Conservation (phyloP, 2,888 invertebrate species). For the Cinara cedri region DNA sequence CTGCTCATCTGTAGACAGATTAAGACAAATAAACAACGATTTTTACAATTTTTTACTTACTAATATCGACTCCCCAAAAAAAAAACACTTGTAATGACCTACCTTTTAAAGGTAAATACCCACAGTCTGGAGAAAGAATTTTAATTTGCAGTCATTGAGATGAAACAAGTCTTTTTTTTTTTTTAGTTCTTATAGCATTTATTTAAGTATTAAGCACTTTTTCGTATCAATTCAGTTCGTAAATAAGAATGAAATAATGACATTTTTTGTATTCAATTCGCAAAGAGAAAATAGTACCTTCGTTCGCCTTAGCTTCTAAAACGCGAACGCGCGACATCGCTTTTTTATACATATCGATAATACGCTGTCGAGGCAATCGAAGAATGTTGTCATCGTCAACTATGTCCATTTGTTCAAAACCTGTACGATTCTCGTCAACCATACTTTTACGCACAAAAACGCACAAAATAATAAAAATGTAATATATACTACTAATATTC, state of each 20-base stretch:
- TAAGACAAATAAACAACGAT: slow-evolving; percentile 24
- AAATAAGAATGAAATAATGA: slow-evolving; percentile 1
- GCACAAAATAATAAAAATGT: slow-evolving; percentile 23
- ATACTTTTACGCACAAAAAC: slow-evolving; percentile 38
- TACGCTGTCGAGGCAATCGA: slow-evolving; percentile 55
- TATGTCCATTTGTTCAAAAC: slow-evolving; percentile 38
- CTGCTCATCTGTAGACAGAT: slow-evolving; percentile 17
- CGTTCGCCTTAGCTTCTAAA: slow-evolving; percentile 55
- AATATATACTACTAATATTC: background rate
- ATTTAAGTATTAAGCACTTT: slow-evolving; percentile 42
- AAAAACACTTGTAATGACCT: slow-evolving; percentile 45
- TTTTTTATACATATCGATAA: slow-evolving; percentile 57
- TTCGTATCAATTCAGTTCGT: slow-evolving; percentile 13
- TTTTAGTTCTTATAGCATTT: slow-evolving; percentile 6
- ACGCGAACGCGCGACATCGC: slow-evolving; percentile 56
- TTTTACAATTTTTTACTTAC: slow-evolving; percentile 43
- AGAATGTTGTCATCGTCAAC: slow-evolving; percentile 52
- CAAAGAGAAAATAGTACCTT: slow-evolving; percentile 55
- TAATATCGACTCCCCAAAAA: slow-evolving; percentile 43
- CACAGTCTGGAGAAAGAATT: slow-evolving; percentile 41
- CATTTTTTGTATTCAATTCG: slow-evolving; percentile 22
- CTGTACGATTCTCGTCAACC: slow-evolving; percentile 43
- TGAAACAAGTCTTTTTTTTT: slow-evolving; percentile 21
- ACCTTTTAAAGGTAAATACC: slow-evolving; percentile 46
- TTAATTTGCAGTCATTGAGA: slow-evolving; percentile 47